Evolutionary conservation across 1,140 invertebrate genomes (phyloP).

Genomic region (Cheumatopsyche charites): DNA sequence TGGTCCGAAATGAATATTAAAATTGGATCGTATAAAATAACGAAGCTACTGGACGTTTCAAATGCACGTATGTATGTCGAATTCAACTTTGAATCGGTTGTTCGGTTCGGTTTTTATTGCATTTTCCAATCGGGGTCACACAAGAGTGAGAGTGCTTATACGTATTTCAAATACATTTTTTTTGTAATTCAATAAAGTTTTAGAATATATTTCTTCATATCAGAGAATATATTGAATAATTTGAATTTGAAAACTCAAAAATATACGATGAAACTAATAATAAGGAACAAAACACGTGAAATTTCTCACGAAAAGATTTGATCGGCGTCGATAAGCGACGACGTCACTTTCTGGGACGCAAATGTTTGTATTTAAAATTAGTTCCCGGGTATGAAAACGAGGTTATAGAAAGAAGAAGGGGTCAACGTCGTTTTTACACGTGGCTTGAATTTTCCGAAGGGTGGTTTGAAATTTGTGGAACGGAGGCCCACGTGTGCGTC

Average conservation of each 20-base stretch:
- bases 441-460: too few species aligned
- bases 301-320: background rate
- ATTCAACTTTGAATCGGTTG: background rate
- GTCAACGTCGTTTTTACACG: too few species aligned
- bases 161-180: too few species aligned
- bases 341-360: slow-evolving; percentile 4
- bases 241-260: too few species aligned
- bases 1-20: too few species aligned
- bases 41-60: too few species aligned
- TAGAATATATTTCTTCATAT: too few species aligned
- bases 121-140: background rate
- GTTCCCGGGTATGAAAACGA: background rate
- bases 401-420: too few species aligned
- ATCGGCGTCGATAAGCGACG: slow-evolving; percentile 3
- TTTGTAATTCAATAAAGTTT: too few species aligned
- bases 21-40: too few species aligned
- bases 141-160: background rate
- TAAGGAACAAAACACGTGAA: background rate
- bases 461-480: background rate
- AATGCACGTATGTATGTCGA: too few species aligned
- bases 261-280: background rate
- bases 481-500: background rate
- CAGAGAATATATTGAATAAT: too few species aligned
- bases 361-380: slow-evolving; percentile 24
- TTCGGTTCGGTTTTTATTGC: background rate